Conservation (phyloP, 2,888 invertebrate species). For the Spisula solida region DNA sequence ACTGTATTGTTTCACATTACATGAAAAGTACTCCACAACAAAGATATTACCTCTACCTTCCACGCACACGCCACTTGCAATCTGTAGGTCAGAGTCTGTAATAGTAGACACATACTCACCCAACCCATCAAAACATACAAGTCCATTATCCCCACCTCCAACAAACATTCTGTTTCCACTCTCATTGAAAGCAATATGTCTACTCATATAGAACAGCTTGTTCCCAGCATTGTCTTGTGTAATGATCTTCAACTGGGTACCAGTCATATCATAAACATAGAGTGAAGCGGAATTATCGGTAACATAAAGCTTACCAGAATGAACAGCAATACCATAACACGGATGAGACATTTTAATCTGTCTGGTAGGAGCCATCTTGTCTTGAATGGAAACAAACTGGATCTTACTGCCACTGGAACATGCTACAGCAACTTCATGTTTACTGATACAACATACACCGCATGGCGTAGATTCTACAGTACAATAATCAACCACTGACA, state of each 20-base stretch:
- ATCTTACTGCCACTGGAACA: neutral
- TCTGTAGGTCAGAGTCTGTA: neutral
- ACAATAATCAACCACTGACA: conserved; percentile 22
- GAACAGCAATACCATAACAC: conserved; percentile 28
- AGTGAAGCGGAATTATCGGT: neutral
- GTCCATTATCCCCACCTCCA: neutral
- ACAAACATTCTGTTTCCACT: neutral
- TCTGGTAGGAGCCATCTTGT: neutral
- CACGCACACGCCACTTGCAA: neutral
- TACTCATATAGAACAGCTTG: neutral
- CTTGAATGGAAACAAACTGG: conserved; percentile 34
- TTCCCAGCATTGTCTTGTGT: conserved; percentile 17
- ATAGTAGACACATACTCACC: neutral
- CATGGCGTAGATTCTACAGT: neutral
- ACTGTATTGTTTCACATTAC: conserved; percentile 21
- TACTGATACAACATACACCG: conserved; percentile 21
- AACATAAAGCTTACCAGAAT: conserved; percentile 21
- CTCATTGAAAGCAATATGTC: neutral
- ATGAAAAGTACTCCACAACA: conserved; percentile 2
- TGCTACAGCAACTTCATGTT: conserved; percentile 34
- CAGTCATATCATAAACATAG: conserved; percentile 32
- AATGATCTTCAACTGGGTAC: conserved; percentile 18
- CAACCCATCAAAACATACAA: conserved; percentile 18
- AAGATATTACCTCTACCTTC: conserved; percentile 36
- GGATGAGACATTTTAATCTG: neutral